These are phyloP conservation scores for Alviniconcha strummeri DNA, from an alignment of 2,888 invertebrate species.

Conservation along the genomic window DNA sequence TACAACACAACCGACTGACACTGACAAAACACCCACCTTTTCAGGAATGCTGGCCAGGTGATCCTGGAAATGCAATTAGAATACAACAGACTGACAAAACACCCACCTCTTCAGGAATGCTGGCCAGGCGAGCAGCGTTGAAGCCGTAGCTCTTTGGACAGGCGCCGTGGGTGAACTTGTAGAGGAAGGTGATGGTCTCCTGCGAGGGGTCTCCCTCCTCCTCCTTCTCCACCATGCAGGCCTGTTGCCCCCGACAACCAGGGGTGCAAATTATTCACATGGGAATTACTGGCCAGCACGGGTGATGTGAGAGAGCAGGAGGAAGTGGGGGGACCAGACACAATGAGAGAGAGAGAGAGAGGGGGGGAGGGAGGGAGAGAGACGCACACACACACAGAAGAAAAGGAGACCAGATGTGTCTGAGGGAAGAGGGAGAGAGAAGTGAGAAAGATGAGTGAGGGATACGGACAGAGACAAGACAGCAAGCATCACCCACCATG, in stretches of 20 bases:
- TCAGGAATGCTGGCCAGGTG: neutral
- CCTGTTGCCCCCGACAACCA: slow-evolving; percentile 76
- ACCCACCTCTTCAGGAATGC: slow-evolving; percentile 79
- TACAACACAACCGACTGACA: neutral
- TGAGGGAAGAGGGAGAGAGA: too few species aligned
- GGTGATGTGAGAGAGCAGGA: too few species aligned
- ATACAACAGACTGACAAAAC: neutral
- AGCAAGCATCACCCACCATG: slow-evolving; percentile 81
- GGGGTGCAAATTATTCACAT: too few species aligned
- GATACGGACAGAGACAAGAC: too few species aligned
- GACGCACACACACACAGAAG: slow-evolving; percentile 74
- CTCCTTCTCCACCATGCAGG: slow-evolving; percentile 95
- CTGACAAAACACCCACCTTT: neutral
- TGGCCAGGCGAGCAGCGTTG: slow-evolving; percentile 96
- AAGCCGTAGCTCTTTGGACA: slow-evolving; percentile 99
- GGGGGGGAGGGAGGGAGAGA: too few species aligned
- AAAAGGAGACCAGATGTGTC: too few species aligned
- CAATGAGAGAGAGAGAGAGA: too few species aligned
- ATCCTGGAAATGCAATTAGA: neutral
- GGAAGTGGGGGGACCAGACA: too few species aligned
- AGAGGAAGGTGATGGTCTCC: slow-evolving; percentile 96
- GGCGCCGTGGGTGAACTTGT: slow-evolving; percentile 91
- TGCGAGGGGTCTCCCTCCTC: slow-evolving; percentile 84
- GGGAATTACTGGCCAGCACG: neutral
- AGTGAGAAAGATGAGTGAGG: too few species aligned